Base-by-base conservation (phyloP, 1,140 invertebrate species). In the Panulirus ornatus region DNA sequence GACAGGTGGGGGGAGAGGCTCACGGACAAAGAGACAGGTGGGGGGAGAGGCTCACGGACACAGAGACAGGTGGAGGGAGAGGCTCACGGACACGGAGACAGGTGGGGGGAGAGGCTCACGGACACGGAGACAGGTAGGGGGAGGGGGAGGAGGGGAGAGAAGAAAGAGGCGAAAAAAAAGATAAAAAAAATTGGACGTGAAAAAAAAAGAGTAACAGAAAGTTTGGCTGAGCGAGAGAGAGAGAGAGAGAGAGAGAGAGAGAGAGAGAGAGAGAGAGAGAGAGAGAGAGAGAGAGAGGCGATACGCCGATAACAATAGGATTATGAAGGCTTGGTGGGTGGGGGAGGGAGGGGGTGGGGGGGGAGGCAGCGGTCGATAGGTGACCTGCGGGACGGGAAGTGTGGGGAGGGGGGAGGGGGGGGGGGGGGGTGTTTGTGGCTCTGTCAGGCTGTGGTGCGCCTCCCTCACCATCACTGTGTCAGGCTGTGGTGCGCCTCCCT, bases 201-300 rank as follows among this genome's bases (percentile, higher is more conserved):
- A n/a, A n/a, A n/a, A n/a, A n/a, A n/a, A n/a, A n/a, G n/a, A n/a
- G n/a, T n/a, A n/a, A n/a, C n/a, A n/a, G n/a, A n/a, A n/a, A n/a
- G 58, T 22, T 16, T 22, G 58, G 27, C 19, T 22, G 58, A 63
- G 58, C 19, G 58, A 63, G 58, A 63, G 58, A 63, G 58, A 63
- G 58, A 63, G 58, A 63, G 58, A 63, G 58, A 63, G 58, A 63
- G 58, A 63, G 58, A 63, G 58, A 63, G 19, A 71, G 58, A 63
- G 58, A 71, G 66, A 71, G 66, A 71, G 19, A n/a, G 16, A 71
- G 19, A 71, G 66, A 71, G 19, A 19, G 27, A 71, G 19, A 71
- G 27, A 19, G 38, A 27, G 11, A 78, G 27, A 42, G 19, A 40
- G 27, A 78, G 75, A 78, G 40, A 42, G n/a, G n/a, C n/a, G n/a